Evolutionary conservation across 2,888 invertebrate genomes (phyloP).

Genomic region (Drosophila fungiperda): DNA sequence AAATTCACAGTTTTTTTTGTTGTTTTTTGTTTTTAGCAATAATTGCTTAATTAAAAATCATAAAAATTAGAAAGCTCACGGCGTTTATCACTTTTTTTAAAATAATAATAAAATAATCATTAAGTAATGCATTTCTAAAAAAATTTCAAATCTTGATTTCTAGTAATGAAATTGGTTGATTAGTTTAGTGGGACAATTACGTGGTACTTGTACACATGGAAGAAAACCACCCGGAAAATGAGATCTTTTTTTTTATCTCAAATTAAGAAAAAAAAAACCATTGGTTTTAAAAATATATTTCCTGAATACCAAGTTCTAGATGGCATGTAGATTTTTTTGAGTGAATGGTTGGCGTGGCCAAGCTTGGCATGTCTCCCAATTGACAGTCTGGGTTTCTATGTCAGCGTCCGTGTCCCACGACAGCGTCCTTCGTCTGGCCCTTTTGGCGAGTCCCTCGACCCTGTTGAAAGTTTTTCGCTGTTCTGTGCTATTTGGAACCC

Average conservation of each 20-base stretch:
- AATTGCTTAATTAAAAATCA: background rate
- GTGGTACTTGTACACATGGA: background rate
- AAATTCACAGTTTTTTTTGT: background rate
- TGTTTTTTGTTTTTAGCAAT: background rate
- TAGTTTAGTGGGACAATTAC: background rate
- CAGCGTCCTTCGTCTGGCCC: background rate
- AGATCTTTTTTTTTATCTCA: background rate
- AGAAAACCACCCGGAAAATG: background rate
- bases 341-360: background rate
- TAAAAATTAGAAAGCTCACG: background rate
- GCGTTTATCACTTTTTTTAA: background rate
- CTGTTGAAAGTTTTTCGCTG: constrained; percentile 60
- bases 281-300: background rate
- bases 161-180: background rate
- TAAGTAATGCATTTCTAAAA: background rate
- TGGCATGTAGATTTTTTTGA: background rate
- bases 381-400: constrained; percentile 53
- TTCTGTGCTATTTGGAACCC: constrained; percentile 48
- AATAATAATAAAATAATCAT: too few relatives aligned
- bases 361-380: constrained; percentile 43
- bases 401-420: constrained; percentile 32
- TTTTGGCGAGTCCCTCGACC: constrained; percentile 25
- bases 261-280: background rate
- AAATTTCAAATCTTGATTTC: background rate
- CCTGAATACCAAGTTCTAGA: background rate